Evolutionary conservation across 2,797 vertebrate genomes (phyloP).

Genomic region (Cyprinella venusta): DNA sequence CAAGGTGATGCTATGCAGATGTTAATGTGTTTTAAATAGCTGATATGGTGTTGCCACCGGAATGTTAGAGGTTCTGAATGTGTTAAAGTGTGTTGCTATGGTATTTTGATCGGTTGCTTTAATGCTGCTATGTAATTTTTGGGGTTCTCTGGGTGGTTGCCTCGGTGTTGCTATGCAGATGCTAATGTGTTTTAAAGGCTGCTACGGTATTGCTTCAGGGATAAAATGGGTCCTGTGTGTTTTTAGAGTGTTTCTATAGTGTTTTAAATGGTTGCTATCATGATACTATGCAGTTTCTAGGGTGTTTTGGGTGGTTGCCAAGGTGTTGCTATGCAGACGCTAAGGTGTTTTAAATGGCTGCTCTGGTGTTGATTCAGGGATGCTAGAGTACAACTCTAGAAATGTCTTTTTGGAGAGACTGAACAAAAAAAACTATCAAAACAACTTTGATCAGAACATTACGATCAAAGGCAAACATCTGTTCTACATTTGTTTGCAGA

Average conservation of each 20-base stretch:
- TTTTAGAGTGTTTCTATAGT: too few species aligned
- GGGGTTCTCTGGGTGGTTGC: too few species aligned
- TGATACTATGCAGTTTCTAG: background rate
- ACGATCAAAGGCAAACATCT: slow-evolving; percentile 20
- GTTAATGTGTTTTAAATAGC: background rate
- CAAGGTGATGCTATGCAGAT: background rate
- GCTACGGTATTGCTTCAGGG: too few species aligned
- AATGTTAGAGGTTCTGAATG: background rate
- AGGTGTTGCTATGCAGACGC: background rate
- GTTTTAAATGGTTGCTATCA: too few species aligned
- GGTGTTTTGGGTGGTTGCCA: background rate
- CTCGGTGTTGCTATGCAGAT: too few species aligned
- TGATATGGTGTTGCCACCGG: background rate
- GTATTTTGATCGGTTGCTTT: too few species aligned
- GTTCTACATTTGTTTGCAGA: slow-evolving; percentile 9
- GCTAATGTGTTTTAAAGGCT: too few species aligned
- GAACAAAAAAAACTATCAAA: slow-evolving; percentile 9
- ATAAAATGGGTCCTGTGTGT: too few species aligned
- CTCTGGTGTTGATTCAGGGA: background rate
- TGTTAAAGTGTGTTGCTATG: background rate
- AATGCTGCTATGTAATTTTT: too few species aligned
- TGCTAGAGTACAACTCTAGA: background rate
- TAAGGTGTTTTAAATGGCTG: background rate
- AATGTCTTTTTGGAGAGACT: background rate
- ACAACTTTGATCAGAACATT: slow-evolving; percentile 9